Base-by-base conservation (phyloP, 2,888 invertebrate species). In the Trachelus troglodyta region DNA sequence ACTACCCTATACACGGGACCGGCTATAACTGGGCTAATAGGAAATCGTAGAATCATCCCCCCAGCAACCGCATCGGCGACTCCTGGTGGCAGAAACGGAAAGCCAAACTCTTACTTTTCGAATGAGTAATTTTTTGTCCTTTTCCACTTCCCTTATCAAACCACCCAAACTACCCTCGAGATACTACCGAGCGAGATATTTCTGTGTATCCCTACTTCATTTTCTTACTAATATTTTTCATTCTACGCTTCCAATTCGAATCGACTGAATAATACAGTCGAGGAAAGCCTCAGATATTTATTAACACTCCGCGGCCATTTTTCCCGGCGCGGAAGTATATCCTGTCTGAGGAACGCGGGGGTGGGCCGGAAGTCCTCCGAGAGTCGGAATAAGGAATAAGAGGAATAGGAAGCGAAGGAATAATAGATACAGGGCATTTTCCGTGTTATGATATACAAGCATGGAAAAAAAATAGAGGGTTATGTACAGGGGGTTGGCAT, bases 21-120 rank as follows among this genome's bases (percentile, higher is more conserved):
- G 86, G 87, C 87, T 88, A 88, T 88, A 89, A 88, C 87, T 85
- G 86, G 85, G 87, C 88, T 88, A 88, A 88, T 88, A 88, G 85
- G 86, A 87, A 71, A 33, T 71, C 71, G 15, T 34, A 56, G 56
- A 56, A 56, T 56, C 56, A 0, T 56, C 56, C 23, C 56, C 56
- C 23, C 23, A 6, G 56, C 6, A 56, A 56, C 40, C 23, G 23
- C 56, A 56, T 6, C 6, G 56, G 56, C 56, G 56, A 23, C 56
- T 56, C 56, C 56, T 56, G 56, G 56, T 23, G 56, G 56, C 56
- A 15, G 9, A 56, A 56, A 23, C 23, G 56, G 23, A 2, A 56
- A 40, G 9, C 23, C 56, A 56, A 23, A 56, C 9, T 56, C 56
- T 9, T 56, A 23, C 9, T 56, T 56, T 56, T 9, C 56, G 23